Base-by-base conservation (phyloP, 1,140 invertebrate species). In the Stenopsyche tienmushanensis region DNA sequence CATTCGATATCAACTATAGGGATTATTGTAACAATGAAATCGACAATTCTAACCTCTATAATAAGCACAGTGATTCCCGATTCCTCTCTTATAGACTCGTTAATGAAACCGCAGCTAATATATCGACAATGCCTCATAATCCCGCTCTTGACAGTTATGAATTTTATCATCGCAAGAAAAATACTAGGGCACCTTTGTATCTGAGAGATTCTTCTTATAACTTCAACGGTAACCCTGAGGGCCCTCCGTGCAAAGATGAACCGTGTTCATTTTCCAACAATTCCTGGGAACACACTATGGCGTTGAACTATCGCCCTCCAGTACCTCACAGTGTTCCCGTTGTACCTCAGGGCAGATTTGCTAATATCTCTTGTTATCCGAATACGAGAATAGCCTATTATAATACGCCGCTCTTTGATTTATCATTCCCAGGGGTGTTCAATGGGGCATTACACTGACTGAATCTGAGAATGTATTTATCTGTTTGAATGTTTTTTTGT, bases 371-470 rank as follows among this genome's bases (percentile, higher is more conserved):
- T 18, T 15, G 20, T 21, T 57, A 52, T 59, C 54, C 39, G 15
- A 26, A 59, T 1, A 52, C 29, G 54, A 52, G 44, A 63, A 42
- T 62, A 45, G 15, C 50, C n/a, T 45, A 55, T 24, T 34, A 24
- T 49, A 44, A 20, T 18, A n/a, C 59, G 2, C 59, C 57, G n/a
- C 55, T 47, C 24, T 25, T 39, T 13, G 52, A 55, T 29, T 49
- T 45, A 21, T 66, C 65, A 62, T 67, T 62, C 59, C 65, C 53
- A 3, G 53, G 42, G 1, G 57, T 53, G 55, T 50, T 58, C 17
- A 44, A 47, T 13, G 63, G 54, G 44, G 54, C 50, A 8, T 50
- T 60, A 17, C 57, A 55, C 17, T 64, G 54, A 52, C 52, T 53
- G 47, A 52, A 53, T 23, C 5, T 21, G 25, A 25, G 50, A 53